A percentile compares a stretch with the other conserved stretches of the same genome.
These are phyloP conservation scores for Empis stercorea DNA, from an alignment of 2,888 invertebrate genomes.

Conservation along the genomic window DNA sequence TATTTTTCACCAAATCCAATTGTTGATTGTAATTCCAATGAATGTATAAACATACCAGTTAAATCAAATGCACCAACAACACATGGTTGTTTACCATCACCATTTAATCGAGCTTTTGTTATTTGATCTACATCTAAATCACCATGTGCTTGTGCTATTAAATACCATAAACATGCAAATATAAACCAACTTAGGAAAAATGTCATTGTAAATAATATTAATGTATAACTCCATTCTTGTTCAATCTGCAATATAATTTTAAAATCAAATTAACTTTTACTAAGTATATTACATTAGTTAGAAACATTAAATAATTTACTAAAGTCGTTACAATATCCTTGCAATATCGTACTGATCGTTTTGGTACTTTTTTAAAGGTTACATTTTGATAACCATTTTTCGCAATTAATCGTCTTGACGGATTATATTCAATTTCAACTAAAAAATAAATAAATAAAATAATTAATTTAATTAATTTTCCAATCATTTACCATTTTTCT, in stretches of 20 bases:
- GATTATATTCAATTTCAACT: neutral
- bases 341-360: slow-evolving; percentile 58
- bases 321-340: slow-evolving; percentile 79
- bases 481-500: no score
- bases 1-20: slow-evolving; percentile 75
- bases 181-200: slow-evolving; percentile 72
- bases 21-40: slow-evolving; percentile 74
- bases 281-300: no score
- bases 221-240: slow-evolving; percentile 80
- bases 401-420: slow-evolving; percentile 24
- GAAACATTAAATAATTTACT: slow-evolving; percentile 54
- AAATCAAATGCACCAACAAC: slow-evolving; percentile 48
- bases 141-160: slow-evolving; percentile 60
- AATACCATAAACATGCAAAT: slow-evolving; percentile 68
- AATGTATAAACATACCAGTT: slow-evolving; percentile 61
- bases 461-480: neutral
- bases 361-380: slow-evolving; percentile 34
- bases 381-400: slow-evolving; percentile 33
- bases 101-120: slow-evolving; percentile 27
- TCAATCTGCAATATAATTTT: slow-evolving; percentile 36
- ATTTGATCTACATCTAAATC: slow-evolving; percentile 53
- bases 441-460: neutral
- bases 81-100: slow-evolving; percentile 40
- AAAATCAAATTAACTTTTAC: no score
- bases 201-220: slow-evolving; percentile 71